Percentiles rank a stretch among this genome's conserved stretches.
Evolutionary conservation across 1,140 invertebrate genomes (phyloP).

Genomic region (Cheumatopsyche charites): DNA sequence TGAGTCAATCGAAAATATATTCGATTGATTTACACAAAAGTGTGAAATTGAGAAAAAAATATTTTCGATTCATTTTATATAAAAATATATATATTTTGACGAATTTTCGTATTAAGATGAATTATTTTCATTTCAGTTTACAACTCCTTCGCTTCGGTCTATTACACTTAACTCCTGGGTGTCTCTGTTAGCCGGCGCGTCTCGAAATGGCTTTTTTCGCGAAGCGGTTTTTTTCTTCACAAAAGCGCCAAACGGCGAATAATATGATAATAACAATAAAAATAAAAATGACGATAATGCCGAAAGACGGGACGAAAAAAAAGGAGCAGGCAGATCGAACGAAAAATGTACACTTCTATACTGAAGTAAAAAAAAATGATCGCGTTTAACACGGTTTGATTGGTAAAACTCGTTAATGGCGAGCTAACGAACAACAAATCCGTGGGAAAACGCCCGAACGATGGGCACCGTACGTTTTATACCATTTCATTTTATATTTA

Average conservation of each 20-base stretch:
- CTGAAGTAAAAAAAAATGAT: slow-evolving; percentile 12
- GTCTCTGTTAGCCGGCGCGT: not conserved
- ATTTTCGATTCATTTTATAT: not conserved
- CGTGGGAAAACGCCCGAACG: slow-evolving; percentile 28
- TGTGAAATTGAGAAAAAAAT: too few relatives aligned
- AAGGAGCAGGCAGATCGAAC: not conserved
- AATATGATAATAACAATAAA: slow-evolving; percentile 12
- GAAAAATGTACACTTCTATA: too few relatives aligned
- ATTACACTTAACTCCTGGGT: slow-evolving; percentile 8
- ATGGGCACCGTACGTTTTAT: slow-evolving; percentile 10
- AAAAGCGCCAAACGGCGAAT: slow-evolving; percentile 22
- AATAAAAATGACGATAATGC: slow-evolving; percentile 6
- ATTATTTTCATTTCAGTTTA: too few relatives aligned
- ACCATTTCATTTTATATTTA: not conserved
- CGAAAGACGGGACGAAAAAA: not conserved
- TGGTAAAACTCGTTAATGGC: slow-evolving; percentile 34
- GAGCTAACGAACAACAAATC: slow-evolving; percentile 26
- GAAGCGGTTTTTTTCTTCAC: slow-evolving; percentile 1
- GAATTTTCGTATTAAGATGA: not conserved
- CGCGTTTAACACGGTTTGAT: slow-evolving; percentile 33
- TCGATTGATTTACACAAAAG: too few relatives aligned
- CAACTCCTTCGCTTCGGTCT: not conserved
- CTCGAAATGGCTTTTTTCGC: not conserved
- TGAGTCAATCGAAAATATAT: not conserved
- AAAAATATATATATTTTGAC: not conserved